Conservation (phyloP, 2,113 vertebrate species). For the Chaetodon auriga region DNA sequence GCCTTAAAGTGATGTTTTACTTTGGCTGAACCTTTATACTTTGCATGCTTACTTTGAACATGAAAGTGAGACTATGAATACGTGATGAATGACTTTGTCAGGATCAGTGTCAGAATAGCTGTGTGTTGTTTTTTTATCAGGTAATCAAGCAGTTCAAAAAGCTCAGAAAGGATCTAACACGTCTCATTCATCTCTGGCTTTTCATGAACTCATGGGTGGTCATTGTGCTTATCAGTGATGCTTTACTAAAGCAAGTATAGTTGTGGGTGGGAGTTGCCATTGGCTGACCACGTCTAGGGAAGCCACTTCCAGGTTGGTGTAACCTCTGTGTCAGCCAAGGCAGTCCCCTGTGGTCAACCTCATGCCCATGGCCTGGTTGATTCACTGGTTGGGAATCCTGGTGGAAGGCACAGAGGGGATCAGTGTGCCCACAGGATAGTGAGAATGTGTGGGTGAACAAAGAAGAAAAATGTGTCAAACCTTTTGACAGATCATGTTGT, state of each 20-base stretch:
- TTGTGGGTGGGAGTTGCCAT: not conserved
- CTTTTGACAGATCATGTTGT: not conserved
- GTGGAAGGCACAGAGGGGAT: slow-evolving; percentile 5
- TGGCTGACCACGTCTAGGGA: not conserved
- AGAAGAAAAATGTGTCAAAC: not conserved
- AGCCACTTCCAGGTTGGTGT: not conserved
- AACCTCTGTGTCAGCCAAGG: not conserved
- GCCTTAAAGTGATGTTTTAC: slow-evolving; percentile 27
- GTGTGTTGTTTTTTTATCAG: not conserved
- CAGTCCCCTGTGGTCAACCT: slow-evolving; percentile 10
- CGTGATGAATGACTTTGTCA: not conserved
- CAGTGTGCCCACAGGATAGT: not conserved
- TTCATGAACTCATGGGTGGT: not conserved
- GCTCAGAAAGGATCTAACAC: not conserved
- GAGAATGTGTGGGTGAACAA: slow-evolving; percentile 9
- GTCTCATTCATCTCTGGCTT: not conserved
- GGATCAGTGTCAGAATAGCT: slow-evolving; percentile 5
- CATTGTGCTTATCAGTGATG: not conserved
- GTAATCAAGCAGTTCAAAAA: not conserved
- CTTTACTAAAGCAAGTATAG: not conserved
- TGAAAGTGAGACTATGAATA: slow-evolving; percentile 4
- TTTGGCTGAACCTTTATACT: slow-evolving; percentile 43
- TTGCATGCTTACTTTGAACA: not conserved
- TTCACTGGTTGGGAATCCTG: slow-evolving; percentile 32
- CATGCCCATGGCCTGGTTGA: slow-evolving; percentile 8